phyloP scores from a whole-genome alignment of 2,797 vertebrate species.

The Cirrhinus mrigala region DNA sequence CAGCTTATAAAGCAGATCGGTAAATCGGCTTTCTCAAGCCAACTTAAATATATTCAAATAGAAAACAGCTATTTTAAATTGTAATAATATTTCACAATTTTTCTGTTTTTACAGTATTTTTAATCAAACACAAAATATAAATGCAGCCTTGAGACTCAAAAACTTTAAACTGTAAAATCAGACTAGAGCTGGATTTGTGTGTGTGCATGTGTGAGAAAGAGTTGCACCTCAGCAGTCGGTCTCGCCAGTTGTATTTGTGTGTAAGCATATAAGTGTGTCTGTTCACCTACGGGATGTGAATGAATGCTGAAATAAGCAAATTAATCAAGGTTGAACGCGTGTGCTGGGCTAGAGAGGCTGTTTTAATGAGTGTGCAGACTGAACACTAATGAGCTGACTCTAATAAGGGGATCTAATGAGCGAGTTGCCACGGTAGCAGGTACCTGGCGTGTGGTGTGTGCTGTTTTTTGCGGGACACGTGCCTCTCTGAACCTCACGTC shows the following conservation, averaged over 20 bases:
- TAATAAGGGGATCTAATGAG: constrained; percentile 52
- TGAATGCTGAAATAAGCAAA: constrained; percentile 52
- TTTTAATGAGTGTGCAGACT: constrained; percentile 51
- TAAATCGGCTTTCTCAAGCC: no score
- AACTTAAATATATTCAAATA: no score
- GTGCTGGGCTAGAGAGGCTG: constrained; percentile 28
- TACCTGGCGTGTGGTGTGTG: constrained; percentile 60
- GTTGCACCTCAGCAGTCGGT: not conserved
- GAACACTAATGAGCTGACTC: constrained; percentile 54
- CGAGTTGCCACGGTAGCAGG: constrained; percentile 43
- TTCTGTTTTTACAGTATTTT: not conserved
- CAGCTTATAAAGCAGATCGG: no score
- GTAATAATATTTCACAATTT: not conserved
- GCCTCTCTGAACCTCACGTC: not conserved
- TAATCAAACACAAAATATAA: not conserved
- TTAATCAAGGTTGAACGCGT: constrained; percentile 42
- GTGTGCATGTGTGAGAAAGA: not conserved
- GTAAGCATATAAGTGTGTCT: constrained; percentile 11
- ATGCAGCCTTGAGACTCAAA: not conserved
- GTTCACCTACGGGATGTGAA: constrained; percentile 5
- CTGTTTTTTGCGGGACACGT: not conserved
- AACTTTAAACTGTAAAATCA: no score
- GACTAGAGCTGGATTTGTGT: not conserved
- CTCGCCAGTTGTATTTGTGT: constrained; percentile 1
- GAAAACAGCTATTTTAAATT: not conserved